Evolutionary conservation across 1,140 invertebrate species (phyloP).

Genomic region (Drosophila pruinosa): DNA sequence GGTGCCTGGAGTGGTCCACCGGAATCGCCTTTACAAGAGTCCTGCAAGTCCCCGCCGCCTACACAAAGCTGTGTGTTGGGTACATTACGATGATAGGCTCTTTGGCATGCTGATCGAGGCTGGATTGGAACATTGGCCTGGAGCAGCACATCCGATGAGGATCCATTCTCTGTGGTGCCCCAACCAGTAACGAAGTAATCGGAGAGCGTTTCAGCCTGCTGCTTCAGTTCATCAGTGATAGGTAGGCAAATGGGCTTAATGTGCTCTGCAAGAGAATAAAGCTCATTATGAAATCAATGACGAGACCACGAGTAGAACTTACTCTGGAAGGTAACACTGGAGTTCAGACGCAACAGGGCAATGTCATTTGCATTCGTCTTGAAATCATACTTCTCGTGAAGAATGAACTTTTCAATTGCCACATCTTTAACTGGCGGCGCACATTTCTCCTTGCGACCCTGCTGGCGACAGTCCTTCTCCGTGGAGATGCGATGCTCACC

Average conservation of each 20-base stretch:
- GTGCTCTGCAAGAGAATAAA: constrained; percentile 66
- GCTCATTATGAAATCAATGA: background rate
- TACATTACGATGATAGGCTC: constrained; percentile 46
- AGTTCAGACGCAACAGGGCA: constrained; percentile 84
- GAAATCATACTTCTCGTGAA: constrained; percentile 86
- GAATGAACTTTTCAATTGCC: constrained; percentile 84
- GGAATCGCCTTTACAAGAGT: constrained; percentile 86
- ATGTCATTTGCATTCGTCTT: constrained; percentile 86
- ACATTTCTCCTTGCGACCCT: constrained; percentile 73
- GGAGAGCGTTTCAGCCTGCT: constrained; percentile 61
- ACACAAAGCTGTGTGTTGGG: constrained; percentile 57
- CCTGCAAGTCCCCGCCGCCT: constrained; percentile 77
- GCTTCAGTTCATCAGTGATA: constrained; percentile 74
- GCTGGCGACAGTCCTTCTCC: constrained; percentile 84
- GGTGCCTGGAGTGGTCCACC: constrained; percentile 81
- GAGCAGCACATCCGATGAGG: constrained; percentile 61
- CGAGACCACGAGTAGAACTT: background rate
- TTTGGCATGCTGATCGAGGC: constrained; percentile 30
- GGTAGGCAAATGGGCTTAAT: constrained; percentile 90
- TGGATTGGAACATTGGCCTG: constrained; percentile 60
- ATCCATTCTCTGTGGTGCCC: constrained; percentile 69
- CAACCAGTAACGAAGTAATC: constrained; percentile 85
- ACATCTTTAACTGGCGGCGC: constrained; percentile 84
- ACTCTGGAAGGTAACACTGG: constrained; percentile 54
- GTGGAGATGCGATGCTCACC: constrained; percentile 86